These are phyloP conservation scores for Bombyx mori DNA, from an alignment of 1,140 invertebrate species.

Conservation along the genomic window ASM3026992v2 NC_085125.1:4819501-4820000, in stretches of 20 bases:
- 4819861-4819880: no score
- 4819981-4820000: no score
- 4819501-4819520: no score
- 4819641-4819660: constrained; percentile 40
- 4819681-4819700: constrained; percentile 38
- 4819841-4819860: constrained; percentile 28
- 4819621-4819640: constrained; percentile 47
- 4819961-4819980: no score
- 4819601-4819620: constrained; percentile 37
- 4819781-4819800: constrained; percentile 17
- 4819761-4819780: constrained; percentile 22
- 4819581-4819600: no score
- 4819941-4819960: no score
- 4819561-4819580: no score
- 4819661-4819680: constrained; percentile 34
- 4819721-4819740: constrained; percentile 38
- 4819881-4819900: no score
- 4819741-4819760: constrained; percentile 26
- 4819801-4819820: constrained; percentile 23
- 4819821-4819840: constrained; percentile 31
- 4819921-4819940: no score
- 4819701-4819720: constrained; percentile 38
- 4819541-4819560: no score
- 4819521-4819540: no score
- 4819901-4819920: no score